Percentiles rank a stretch among this genome's conserved stretches.
Conservation (phyloP, 2,797 vertebrate species). For the Parambassis ranga region DNA sequence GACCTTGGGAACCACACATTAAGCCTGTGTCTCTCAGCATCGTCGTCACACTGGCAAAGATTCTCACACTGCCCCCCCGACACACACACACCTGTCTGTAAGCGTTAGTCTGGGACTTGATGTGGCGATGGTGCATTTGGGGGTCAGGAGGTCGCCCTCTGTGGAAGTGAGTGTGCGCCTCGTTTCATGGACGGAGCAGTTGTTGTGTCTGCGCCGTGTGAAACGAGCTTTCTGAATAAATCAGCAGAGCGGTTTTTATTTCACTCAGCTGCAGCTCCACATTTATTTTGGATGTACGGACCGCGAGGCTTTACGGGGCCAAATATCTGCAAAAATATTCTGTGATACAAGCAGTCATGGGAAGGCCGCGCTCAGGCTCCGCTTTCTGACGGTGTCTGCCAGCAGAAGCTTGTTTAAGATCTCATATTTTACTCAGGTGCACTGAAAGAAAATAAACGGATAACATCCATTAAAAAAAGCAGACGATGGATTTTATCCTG, state of each 20-base stretch:
- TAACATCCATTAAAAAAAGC: constrained; percentile 28
- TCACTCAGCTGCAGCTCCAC: constrained; percentile 36
- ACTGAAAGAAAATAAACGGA: constrained; percentile 2
- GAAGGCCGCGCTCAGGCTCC: constrained; percentile 41
- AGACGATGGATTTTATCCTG: constrained; percentile 16
- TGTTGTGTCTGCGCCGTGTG: constrained; percentile 56
- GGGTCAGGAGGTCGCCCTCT: constrained; percentile 33
- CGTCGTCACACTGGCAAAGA: constrained; percentile 37
- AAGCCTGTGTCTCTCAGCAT: constrained; percentile 66
- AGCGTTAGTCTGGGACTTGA: constrained; percentile 49
- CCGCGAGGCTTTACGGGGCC: constrained; percentile 24
- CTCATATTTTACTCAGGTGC: constrained; percentile 33
- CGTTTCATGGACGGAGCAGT: constrained; percentile 48
- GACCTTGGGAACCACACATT: constrained; percentile 63
- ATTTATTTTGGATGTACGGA: constrained; percentile 63
- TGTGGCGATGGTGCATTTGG: not conserved
- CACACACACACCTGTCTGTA: constrained; percentile 63
- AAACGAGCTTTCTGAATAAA: constrained; percentile 49
- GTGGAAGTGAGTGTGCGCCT: constrained; percentile 17
- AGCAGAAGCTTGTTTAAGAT: constrained; percentile 35
- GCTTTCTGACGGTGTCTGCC: constrained; percentile 48
- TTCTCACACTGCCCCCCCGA: constrained; percentile 56
- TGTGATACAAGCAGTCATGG: constrained; percentile 42
- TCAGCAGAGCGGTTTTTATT: constrained; percentile 33
- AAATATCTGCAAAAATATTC: constrained; percentile 65